phyloP scores from a whole-genome alignment of 64 coral and sea anemone species.

The Actinia tenebrosa region DNA sequence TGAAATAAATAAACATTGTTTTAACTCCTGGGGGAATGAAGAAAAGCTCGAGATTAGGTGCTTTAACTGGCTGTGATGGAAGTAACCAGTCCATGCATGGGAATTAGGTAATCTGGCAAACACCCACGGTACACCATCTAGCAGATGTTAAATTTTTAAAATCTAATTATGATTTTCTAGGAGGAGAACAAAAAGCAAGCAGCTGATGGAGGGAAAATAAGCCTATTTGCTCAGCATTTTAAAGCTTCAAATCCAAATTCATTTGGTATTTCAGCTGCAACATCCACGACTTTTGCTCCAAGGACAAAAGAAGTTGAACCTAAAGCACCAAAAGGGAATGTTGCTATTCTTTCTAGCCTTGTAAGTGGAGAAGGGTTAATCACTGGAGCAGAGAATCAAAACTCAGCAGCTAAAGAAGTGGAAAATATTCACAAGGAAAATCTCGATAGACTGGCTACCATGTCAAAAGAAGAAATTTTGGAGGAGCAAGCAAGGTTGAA shows the following conservation, averaged over 20 bases:
- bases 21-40: too few relatives aligned
- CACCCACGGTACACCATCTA: too few relatives aligned
- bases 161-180: not conserved
- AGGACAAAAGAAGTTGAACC: not conserved
- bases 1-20: too few relatives aligned
- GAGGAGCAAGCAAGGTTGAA: conserved; percentile 72
- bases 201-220: conserved; percentile 16
- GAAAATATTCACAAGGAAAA: conserved; percentile 87
- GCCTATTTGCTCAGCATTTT: conserved; percentile 95
- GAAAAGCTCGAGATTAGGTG: too few relatives aligned
- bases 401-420: conserved; percentile 30
- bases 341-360: conserved; percentile 1
- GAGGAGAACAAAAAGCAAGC: not conserved
- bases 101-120: too few relatives aligned
- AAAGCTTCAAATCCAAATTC: conserved; percentile 39
- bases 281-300: not conserved
- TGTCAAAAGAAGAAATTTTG: conserved; percentile 88
- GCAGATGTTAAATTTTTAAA: too few relatives aligned
- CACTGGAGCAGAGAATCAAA: not conserved
- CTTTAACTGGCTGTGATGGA: too few relatives aligned
- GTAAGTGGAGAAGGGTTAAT: conserved; percentile 44
- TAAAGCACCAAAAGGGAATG: not conserved
- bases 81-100: too few relatives aligned
- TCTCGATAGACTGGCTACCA: conserved; percentile 48
- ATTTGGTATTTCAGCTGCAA: conserved; percentile 54